Conservation (phyloP, 2,113 vertebrate genomes). For the Ceuthmochares aereus region DNA sequence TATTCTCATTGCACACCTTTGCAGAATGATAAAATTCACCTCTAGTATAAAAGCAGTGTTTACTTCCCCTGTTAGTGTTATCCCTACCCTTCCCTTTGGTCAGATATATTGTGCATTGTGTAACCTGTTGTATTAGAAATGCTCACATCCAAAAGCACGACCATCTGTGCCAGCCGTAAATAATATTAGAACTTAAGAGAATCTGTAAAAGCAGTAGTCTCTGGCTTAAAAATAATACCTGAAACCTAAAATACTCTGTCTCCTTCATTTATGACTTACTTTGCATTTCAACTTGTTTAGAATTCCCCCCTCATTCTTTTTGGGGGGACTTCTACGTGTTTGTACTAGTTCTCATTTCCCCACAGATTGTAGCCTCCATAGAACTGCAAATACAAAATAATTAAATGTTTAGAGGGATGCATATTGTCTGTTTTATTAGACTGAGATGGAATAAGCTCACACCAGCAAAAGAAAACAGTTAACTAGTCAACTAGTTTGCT, state of each 20-base stretch:
- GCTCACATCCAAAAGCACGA: neutral
- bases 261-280: neutral
- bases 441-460: conserved; percentile 72
- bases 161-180: neutral
- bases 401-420: conserved; percentile 67
- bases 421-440: conserved; percentile 66
- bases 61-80: neutral
- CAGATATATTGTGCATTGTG: neutral
- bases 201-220: neutral
- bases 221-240: neutral
- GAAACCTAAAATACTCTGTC: neutral
- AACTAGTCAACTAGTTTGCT: neutral
- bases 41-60: neutral
- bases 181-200: neutral
- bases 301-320: neutral
- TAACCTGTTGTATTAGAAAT: neutral
- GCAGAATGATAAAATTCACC: conserved; percentile 4
- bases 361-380: neutral
- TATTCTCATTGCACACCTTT: neutral
- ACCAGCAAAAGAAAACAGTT: conserved; percentile 57
- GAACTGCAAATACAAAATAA: conserved; percentile 69
- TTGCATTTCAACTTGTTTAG: neutral
- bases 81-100: neutral
- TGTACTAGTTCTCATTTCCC: conserved; percentile 23
- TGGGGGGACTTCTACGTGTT: neutral